phyloP scores from a whole-genome alignment of 2,113 vertebrate genomes.

The Tupaia tana region DNA sequence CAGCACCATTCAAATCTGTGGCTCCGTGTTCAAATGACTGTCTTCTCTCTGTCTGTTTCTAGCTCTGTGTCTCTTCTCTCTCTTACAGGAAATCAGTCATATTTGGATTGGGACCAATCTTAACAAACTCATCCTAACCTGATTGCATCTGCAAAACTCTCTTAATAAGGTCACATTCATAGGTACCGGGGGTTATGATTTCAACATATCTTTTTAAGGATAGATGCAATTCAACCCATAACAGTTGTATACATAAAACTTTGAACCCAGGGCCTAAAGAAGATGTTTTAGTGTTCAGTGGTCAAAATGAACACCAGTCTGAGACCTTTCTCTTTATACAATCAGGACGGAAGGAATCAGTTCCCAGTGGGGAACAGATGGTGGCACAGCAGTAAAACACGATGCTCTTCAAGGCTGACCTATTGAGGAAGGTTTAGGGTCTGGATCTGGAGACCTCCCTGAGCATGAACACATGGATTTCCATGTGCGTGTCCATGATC shows the following conservation, averaged over 20 bases:
- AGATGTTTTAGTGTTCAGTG: neutral
- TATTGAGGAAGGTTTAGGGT: too few species aligned
- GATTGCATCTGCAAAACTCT: neutral
- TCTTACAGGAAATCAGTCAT: neutral
- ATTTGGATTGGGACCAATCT: neutral
- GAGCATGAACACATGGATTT: too few species aligned
- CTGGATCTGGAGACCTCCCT: too few species aligned
- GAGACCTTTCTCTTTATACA: neutral
- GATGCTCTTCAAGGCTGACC: too few species aligned
- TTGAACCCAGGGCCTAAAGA: neutral
- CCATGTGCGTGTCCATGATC: too few species aligned
- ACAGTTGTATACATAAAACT: neutral
- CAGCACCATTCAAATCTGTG: neutral
- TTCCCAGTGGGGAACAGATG: too few species aligned
- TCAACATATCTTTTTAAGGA: neutral
- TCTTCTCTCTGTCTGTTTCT: neutral
- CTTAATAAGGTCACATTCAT: neutral
- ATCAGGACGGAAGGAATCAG: neutral
- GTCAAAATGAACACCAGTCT: neutral
- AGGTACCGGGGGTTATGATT: neutral
- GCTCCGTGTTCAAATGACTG: neutral
- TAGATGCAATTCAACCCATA: neutral
- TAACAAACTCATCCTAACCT: neutral
- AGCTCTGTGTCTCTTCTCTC: neutral
- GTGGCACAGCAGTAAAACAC: too few species aligned